Evolutionary conservation across 2,797 vertebrate species (phyloP), one percentile per base, ranked within the genome.

Genomic region (Spheniscus humboldti): DNA sequence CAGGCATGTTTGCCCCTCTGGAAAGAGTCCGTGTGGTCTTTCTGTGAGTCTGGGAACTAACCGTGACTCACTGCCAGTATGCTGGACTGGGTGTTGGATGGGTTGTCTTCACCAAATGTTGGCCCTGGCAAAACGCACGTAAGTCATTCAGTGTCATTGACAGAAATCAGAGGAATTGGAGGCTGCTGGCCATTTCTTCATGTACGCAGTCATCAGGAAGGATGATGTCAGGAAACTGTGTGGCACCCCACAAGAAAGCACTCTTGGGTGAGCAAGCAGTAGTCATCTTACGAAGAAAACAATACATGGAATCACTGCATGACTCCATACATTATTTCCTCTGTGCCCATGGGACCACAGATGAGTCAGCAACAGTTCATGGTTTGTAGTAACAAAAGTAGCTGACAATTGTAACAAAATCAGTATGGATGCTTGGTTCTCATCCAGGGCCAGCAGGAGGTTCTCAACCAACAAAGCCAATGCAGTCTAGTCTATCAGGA

Each of bases 351-450:
- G 93, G 86, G 93, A 96, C 75, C 87, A 66, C 81, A 90, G 94
- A 96, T 96, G 92, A 97, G 91, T 95, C 95, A 91, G 95, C 97
- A 97, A 88, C 92, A 93, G 94, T 94, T 95, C 93, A 88, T 89
- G 89, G 82, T 93, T 92, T 97, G 88, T 82, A 92, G 94, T 95
- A 96, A 95, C 91, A 96, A 95, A 97, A 94, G 94, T 95, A 97
- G 94, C 97, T 97, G 95, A 97, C 95, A 95, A 86, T 90, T 96
- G 92, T 97, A 96, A 97, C 90, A 92, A 87, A 96, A 97, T 95
- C 95, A 95, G 94, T 97, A 95, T 95, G 96, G 96, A 95, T 83
- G 92, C 96, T 97, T 97, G 97, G 95, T 96, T 93, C 94, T 92
- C 90, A 92, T 97, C 97, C 97, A 97, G 93, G 67, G 93, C 88